phyloP scores from a whole-genome alignment of 2,797 vertebrate species.

The Anniella stebbinsi region DNA sequence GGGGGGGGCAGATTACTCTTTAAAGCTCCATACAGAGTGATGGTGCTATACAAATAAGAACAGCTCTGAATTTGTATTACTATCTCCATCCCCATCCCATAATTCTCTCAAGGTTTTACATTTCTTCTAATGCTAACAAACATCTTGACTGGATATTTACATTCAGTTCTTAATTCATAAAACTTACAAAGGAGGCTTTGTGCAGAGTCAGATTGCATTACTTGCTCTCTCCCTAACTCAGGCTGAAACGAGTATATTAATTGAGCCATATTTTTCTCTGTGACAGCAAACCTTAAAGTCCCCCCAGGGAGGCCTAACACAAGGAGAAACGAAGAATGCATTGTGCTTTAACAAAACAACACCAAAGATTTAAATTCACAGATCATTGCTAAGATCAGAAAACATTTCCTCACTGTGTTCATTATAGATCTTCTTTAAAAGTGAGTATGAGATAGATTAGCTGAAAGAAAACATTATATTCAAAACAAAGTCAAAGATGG shows the following conservation, averaged over 20 bases:
- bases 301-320: background rate
- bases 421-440: background rate
- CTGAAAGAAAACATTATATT: background rate
- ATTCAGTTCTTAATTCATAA: background rate
- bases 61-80: background rate
- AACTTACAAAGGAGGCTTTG: background rate
- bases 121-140: background rate
- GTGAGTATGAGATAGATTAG: background rate
- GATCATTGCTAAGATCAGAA: slow-evolving; percentile 16
- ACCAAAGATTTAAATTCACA: accelerated
- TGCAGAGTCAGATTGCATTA: background rate
- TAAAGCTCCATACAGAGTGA: too few relatives aligned
- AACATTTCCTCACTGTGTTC: background rate
- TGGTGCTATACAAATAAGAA: background rate
- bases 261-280: slow-evolving; percentile 9
- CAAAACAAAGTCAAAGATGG: background rate
- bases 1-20: too few relatives aligned
- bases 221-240: background rate
- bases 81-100: background rate
- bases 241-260: slow-evolving; percentile 28
- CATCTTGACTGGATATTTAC: background rate
- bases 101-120: background rate
- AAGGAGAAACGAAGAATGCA: background rate
- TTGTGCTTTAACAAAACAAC: background rate
- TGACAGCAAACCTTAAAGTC: slow-evolving; percentile 20